Evolutionary conservation across 2,888 invertebrate genomes (phyloP).

Genomic region (Dynastes grantii): DNA sequence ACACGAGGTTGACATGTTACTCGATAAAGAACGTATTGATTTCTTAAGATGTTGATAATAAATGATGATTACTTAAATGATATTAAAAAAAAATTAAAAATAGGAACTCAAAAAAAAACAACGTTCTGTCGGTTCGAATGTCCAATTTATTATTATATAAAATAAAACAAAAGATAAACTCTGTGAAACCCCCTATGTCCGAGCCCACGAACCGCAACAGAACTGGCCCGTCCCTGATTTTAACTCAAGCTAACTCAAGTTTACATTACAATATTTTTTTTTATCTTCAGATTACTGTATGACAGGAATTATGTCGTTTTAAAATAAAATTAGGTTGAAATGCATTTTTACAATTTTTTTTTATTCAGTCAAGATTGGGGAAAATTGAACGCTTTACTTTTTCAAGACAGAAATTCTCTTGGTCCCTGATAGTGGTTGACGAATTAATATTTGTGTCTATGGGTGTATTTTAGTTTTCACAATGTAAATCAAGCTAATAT

Average conservation of each 20-base stretch:
- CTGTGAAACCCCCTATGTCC: constrained; percentile 65
- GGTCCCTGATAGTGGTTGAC: too few species aligned
- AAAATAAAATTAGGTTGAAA: neutral
- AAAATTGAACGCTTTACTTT: neutral
- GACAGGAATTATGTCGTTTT: constrained; percentile 28
- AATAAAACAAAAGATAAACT: constrained; percentile 55
- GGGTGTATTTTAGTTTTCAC: too few species aligned
- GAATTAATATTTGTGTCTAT: too few species aligned
- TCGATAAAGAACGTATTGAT: constrained; percentile 10
- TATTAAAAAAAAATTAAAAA: constrained; percentile 7
- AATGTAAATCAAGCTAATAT: too few species aligned
- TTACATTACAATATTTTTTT: neutral
- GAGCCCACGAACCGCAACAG: constrained; percentile 71
- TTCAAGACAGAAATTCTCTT: too few species aligned
- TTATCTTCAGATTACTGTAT: constrained; percentile 16
- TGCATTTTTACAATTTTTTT: constrained; percentile 8
- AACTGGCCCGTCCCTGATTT: constrained; percentile 68
- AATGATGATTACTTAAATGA: neutral
- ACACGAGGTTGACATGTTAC: neutral
- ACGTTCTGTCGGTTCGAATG: constrained; percentile 67
- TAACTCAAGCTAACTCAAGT: constrained; percentile 32
- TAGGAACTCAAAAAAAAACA: constrained; percentile 17
- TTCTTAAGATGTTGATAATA: neutral
- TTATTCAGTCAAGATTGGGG: neutral
- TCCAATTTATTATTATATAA: constrained; percentile 63